Conservation (phyloP, 2,113 vertebrate species). For the Macroglossus sobrinus region DNA sequence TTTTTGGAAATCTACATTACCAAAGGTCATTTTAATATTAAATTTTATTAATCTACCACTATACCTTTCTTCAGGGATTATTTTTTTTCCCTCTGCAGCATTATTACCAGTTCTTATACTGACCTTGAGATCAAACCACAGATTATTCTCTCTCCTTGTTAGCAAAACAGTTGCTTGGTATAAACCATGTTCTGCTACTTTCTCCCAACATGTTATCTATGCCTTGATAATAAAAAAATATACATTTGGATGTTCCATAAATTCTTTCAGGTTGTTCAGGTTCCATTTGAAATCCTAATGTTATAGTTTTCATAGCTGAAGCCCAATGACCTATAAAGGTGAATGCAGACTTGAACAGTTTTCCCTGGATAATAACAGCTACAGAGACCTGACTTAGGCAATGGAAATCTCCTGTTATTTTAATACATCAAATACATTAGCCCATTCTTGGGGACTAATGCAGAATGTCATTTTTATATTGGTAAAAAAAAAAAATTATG, state of each 20-base stretch:
- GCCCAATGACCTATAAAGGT: background rate
- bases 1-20: background rate
- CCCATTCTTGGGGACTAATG: background rate
- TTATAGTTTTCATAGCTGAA: background rate
- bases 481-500: background rate
- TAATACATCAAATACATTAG: background rate
- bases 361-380: background rate
- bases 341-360: background rate
- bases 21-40: constrained; percentile 38
- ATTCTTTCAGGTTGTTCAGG: background rate
- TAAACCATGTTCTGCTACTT: background rate
- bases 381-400: background rate
- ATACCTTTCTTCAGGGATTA: background rate
- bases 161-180: background rate
- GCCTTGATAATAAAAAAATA: background rate
- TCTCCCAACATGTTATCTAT: background rate
- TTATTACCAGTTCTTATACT: background rate
- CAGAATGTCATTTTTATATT: background rate
- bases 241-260: background rate
- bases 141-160: background rate
- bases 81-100: background rate
- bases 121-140: constrained; percentile 3
- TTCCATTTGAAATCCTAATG: background rate
- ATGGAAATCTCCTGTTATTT: background rate
- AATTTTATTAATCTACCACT: constrained; percentile 39